Evolutionary conservation across 2,797 vertebrate species (phyloP), one percentile per base, ranked within the genome.

Genomic region (Onychomys leucogaster): DNA sequence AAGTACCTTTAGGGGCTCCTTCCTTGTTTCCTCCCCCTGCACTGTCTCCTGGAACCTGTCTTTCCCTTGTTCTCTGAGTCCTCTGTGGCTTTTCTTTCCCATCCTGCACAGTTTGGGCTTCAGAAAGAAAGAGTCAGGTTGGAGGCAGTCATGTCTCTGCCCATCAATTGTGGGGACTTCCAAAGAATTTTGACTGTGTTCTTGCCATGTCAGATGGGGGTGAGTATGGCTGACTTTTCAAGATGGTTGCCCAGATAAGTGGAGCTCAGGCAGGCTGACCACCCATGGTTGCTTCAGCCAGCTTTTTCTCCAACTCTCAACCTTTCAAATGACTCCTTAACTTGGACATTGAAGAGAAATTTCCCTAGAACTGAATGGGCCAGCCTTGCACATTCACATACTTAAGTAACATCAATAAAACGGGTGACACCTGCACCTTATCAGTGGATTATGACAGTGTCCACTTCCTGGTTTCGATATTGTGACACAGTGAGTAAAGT

Each of bases 101-200:
- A 85, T 85, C 67, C 25, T 76, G 82, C 25, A 55, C 34, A 23
- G 59, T 91, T 76, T 86, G 73, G 21, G 55, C 25, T 76, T 91
- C 2, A 73, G 46, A 78, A 76, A 80, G 69, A 69, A 46, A 61
- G 29, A 65, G 69, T 76, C 13, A 0, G 16, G 41, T n/a, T 83
- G 46, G 29, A 29, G 91, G 91, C 81, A 25, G 71, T 75, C 71
- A 41, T 41, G 43, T 85, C 83, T 85, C 77, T 96, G 14, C 11
- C 61, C 34, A 4, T 49, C 65, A 76, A 6, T 16, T 59, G 25
- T 83, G 37, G 85, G 41, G 63, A 69, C 89, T 96, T 85, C 75
- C 27, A 10, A 34, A 25, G 76, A 37, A 29, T 87, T 87, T 93
- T 86, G 34, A 65, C 52, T 93, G 46, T 27, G 23, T 78, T 89